Percentiles rank a stretch among this genome's conserved stretches.
These are phyloP conservation scores for Rhinoptilus africanus DNA, from an alignment of 2,113 vertebrate species.

Conservation along the genomic window DNA sequence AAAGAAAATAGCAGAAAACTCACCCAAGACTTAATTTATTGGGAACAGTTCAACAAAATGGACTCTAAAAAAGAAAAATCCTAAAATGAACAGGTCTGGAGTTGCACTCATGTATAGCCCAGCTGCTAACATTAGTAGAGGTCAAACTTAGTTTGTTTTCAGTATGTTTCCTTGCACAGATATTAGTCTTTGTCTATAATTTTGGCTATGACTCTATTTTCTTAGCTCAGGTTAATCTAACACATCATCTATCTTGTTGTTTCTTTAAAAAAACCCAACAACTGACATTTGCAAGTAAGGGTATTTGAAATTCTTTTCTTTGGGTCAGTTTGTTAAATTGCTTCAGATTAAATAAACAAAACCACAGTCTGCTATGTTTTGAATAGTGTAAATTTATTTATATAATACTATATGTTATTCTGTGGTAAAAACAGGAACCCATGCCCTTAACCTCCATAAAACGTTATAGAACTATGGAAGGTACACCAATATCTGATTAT, in stretches of 20 bases:
- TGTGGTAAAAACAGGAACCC: background rate
- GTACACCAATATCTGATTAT: background rate
- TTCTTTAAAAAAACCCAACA: background rate
- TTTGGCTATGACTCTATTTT: constrained; percentile 42
- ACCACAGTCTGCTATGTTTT: background rate
- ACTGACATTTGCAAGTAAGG: background rate
- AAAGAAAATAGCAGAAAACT: background rate
- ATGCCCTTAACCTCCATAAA: background rate
- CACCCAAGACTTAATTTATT: background rate
- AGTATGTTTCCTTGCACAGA: constrained; percentile 12
- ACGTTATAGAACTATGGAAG: background rate
- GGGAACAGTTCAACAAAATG: background rate
- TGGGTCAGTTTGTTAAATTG: constrained; percentile 7
- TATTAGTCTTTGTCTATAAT: constrained; percentile 53
- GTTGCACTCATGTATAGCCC: background rate
- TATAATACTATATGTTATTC: background rate
- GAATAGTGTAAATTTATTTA: background rate
- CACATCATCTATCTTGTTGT: constrained; percentile 39
- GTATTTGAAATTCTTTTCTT: constrained; percentile 30
- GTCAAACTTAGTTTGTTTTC: constrained; percentile 47
- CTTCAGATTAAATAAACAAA: constrained; percentile 26
- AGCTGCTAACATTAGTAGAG: background rate
- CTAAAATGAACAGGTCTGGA: background rate
- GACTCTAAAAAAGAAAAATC: background rate
- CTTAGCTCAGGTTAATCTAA: constrained; percentile 49